Conservation (phyloP, 2,797 vertebrate species). For the Falco rusticolus region DNA sequence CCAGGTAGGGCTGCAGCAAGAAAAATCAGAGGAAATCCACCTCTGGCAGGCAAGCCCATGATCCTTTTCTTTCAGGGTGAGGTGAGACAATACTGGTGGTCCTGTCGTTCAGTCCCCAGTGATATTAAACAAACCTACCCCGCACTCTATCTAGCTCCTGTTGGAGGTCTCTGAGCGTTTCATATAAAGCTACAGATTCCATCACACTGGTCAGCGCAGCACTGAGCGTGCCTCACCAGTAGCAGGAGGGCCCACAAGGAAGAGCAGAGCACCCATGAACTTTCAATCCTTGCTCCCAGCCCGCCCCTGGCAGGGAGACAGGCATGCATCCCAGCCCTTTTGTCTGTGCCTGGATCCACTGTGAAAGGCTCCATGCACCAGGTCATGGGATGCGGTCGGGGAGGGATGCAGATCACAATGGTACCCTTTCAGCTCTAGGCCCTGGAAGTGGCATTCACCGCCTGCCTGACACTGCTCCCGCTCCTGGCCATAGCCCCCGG, state of each 20-base stretch:
- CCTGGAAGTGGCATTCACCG: slow-evolving; percentile 34
- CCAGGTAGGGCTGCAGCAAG: not conserved
- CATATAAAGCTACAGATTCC: not conserved
- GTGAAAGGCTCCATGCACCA: not conserved
- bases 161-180: not conserved
- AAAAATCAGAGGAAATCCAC: not conserved
- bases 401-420: not conserved
- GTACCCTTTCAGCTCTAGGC: slow-evolving; percentile 4
- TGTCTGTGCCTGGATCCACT: not conserved
- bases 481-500: accelerated
- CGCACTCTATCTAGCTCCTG: accelerated
- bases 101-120: not conserved
- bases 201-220: not conserved
- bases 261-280: not conserved
- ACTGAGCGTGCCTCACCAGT: accelerated
- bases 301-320: accelerated
- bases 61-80: not conserved
- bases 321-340: not conserved
- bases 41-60: not conserved
- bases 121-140: not conserved
- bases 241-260: not conserved
- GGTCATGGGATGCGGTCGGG: not conserved
- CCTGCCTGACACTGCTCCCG: accelerated
- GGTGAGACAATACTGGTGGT: not conserved
- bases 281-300: not conserved